Evolutionary conservation across 2,113 vertebrate species (phyloP).

Genomic region (Amblyopsis rosae): DNA sequence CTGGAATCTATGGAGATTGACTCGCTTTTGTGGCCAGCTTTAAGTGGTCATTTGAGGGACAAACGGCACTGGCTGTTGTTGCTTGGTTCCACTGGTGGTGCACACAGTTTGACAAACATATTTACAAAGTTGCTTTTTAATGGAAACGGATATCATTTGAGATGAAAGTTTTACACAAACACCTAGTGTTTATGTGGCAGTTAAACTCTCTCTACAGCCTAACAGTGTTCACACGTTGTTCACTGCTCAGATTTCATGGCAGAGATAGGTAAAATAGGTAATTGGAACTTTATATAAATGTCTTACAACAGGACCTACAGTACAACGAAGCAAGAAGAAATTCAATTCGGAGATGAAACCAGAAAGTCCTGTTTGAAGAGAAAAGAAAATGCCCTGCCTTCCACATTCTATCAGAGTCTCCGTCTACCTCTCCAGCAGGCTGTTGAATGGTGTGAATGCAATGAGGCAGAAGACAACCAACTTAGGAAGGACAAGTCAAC

Average conservation of each 20-base stretch:
- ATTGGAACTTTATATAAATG: slow-evolving; percentile 1
- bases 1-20: no score
- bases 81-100: no score
- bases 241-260: background rate
- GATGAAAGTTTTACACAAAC: no score
- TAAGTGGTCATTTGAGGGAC: no score
- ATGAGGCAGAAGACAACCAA: slow-evolving; percentile 34
- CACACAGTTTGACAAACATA: no score
- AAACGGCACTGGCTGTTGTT: no score
- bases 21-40: no score
- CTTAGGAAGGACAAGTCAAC: slow-evolving; percentile 22
- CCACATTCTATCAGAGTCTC: slow-evolving; percentile 11
- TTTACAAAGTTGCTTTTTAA: no score
- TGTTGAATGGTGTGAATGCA: slow-evolving; percentile 6
- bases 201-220: no score
- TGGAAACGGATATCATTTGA: no score
- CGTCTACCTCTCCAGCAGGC: slow-evolving; percentile 5
- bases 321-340: slow-evolving; percentile 2
- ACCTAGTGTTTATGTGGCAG: no score
- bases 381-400: slow-evolving; percentile 15
- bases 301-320: background rate
- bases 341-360: slow-evolving; percentile 44
- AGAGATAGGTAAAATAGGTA: slow-evolving; percentile 15
- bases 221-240: background rate
- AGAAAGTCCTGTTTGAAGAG: slow-evolving; percentile 69